Conservation (phyloP, 2,797 vertebrate genomes). For the Melanotaenia pygmaea region DNA sequence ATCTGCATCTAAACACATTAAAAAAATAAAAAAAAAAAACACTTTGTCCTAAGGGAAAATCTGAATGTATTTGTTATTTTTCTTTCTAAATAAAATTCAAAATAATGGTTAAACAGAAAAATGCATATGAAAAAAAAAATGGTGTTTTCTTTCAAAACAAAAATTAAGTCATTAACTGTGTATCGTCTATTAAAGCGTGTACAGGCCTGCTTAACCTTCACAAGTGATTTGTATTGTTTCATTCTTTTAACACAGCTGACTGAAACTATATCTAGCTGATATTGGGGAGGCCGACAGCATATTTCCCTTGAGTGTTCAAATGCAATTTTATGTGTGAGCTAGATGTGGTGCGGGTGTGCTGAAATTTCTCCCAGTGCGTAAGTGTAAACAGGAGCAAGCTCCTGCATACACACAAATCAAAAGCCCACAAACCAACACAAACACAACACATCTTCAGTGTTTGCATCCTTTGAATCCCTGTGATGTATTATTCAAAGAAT, state of each 20-base stretch:
- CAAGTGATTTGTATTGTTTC: constrained; percentile 69
- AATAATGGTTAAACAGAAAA: too few species aligned
- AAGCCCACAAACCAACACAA: constrained; percentile 20
- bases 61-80: too few species aligned
- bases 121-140: background rate
- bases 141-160: background rate
- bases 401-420: constrained; percentile 10
- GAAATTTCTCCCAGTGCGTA: constrained; percentile 46
- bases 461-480: constrained; percentile 35
- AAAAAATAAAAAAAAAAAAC: too few species aligned
- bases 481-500: constrained; percentile 71
- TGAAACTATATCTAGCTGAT: constrained; percentile 63
- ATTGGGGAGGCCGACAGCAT: constrained; percentile 71
- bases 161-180: constrained; percentile 40
- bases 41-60: too few species aligned
- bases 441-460: constrained; percentile 42
- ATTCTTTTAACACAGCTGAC: constrained; percentile 51
- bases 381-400: constrained; percentile 43
- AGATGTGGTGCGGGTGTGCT: constrained; percentile 47
- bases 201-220: constrained; percentile 47
- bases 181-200: constrained; percentile 45
- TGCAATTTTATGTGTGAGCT: constrained; percentile 79
- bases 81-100: too few species aligned
- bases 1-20: constrained; percentile 24
- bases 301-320: constrained; percentile 84